Evolutionary conservation across 2,888 invertebrate species (phyloP).

Genomic region (Rotaria sp.): DNA sequence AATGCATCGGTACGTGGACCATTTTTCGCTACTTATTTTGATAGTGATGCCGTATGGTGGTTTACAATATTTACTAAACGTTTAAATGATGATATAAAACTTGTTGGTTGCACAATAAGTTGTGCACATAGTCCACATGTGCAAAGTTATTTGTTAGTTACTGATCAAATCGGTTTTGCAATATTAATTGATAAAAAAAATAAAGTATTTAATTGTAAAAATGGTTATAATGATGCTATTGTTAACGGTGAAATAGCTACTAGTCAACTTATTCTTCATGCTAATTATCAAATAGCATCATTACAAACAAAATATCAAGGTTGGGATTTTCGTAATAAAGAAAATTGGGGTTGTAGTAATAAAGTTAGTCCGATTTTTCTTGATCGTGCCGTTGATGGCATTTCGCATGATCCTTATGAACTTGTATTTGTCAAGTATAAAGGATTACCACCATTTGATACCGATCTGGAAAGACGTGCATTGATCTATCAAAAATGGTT

Average conservation of each 20-base stretch:
- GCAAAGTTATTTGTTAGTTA: neutral
- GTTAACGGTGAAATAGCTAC: neutral
- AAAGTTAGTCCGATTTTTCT: neutral
- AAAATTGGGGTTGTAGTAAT: neutral
- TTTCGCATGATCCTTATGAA: neutral
- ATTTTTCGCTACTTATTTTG: neutral
- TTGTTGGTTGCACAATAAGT: neutral
- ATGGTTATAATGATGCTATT: neutral
- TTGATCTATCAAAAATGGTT: neutral
- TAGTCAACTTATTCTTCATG: neutral
- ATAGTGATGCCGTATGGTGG: neutral
- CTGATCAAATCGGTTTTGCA: neutral
- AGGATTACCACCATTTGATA: neutral
- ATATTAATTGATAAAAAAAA: neutral
- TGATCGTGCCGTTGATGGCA: neutral
- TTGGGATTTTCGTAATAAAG: neutral
- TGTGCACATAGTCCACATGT: neutral
- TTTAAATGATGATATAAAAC: neutral
- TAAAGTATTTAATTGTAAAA: neutral
- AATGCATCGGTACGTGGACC: neutral
- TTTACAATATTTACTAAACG: neutral
- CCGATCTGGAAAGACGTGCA: neutral
- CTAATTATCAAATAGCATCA: constrained; percentile 14
- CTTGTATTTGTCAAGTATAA: neutral
- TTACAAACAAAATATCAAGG: constrained; percentile 4